Evolutionary conservation across 2,797 vertebrate species (phyloP).

Genomic region (Malurus splendens): DNA sequence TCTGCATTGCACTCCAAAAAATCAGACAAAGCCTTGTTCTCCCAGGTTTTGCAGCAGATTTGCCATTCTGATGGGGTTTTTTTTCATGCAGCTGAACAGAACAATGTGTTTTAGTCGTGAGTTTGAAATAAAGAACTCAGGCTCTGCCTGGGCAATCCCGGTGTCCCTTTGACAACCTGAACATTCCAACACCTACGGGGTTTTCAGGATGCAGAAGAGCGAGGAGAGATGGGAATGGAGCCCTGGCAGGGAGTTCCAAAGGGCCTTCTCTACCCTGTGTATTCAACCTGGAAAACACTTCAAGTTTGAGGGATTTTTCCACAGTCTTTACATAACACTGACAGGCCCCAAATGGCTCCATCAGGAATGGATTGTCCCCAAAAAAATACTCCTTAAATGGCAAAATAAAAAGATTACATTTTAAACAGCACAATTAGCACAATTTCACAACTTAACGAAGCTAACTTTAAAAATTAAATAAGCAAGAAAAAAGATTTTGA

Average conservation of each 20-base stretch:
- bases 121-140: not conserved
- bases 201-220: not conserved
- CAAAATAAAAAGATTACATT: not conserved
- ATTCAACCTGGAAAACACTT: not conserved
- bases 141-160: not conserved
- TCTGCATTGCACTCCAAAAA: not conserved
- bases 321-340: fast-evolving
- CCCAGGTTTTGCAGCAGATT: not conserved
- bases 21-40: not conserved
- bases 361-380: not conserved
- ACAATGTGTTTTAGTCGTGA: fast-evolving
- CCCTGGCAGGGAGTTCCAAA: not conserved
- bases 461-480: not conserved
- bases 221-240: not conserved
- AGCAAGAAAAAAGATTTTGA: not conserved
- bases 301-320: not conserved
- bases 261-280: not conserved
- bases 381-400: not conserved
- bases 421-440: not conserved
- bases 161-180: not conserved
- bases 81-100: not conserved
- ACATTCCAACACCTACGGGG: not conserved
- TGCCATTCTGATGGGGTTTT: not conserved
- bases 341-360: not conserved
- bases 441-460: not conserved